Conservation (phyloP, 2,888 invertebrate genomes). For the Oxyscelio sp. region DNA sequence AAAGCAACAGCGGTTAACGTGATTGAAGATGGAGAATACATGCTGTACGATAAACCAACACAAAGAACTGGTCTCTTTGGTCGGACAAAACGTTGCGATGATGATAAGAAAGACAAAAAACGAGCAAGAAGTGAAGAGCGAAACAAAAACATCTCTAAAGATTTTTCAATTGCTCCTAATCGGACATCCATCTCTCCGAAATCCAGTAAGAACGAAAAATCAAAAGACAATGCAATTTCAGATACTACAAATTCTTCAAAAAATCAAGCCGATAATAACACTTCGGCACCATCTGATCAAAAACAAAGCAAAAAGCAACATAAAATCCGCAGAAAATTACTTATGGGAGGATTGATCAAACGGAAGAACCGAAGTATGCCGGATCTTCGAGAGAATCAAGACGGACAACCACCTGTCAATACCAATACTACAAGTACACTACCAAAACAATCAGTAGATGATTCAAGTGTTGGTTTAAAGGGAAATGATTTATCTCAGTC, state of each 20-base stretch:
- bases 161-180: conserved; percentile 92
- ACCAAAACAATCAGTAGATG: conserved; percentile 91
- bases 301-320: conserved; percentile 96
- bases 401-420: conserved; percentile 87
- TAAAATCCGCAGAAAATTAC: conserved; percentile 94
- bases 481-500: conserved; percentile 90
- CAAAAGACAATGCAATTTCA: conserved; percentile 90
- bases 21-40: conserved; percentile 92
- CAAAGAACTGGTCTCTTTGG: conserved; percentile 92
- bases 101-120: conserved; percentile 92
- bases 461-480: conserved; percentile 92
- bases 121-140: conserved; percentile 95
- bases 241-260: conserved; percentile 90
- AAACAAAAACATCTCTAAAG: conserved; percentile 92
- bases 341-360: conserved; percentile 96
- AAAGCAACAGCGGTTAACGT: conserved; percentile 91
- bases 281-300: conserved; percentile 88
- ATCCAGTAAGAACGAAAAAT: conserved; percentile 86
- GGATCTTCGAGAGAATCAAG: conserved; percentile 94
- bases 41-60: conserved; percentile 91
- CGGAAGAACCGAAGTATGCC: conserved; percentile 97
- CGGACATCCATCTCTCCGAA: conserved; percentile 82
- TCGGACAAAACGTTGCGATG: conserved; percentile 92
- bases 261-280: conserved; percentile 68
- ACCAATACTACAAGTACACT: conserved; percentile 83